A percentile compares a stretch with the other conserved stretches of the same genome.
These are phyloP conservation scores for Endotricha flammealis DNA, from an alignment of 2,888 invertebrate genomes.

Conservation along the genomic window DNA sequence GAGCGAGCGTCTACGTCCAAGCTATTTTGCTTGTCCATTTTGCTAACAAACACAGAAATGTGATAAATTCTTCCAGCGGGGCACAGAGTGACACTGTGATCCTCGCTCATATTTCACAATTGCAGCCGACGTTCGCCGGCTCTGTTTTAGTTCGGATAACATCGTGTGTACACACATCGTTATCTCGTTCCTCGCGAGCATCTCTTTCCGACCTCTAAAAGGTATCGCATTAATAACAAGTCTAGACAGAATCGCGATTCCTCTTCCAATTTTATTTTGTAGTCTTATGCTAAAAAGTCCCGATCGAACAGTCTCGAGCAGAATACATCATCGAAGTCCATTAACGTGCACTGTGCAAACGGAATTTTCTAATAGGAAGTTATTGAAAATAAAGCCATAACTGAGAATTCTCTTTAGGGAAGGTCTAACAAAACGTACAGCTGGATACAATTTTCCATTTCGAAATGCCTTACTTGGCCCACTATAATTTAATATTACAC, in stretches of 20 bases:
- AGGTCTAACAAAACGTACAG: conserved; percentile 40
- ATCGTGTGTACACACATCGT: conserved; percentile 32
- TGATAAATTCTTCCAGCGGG: conserved; percentile 55
- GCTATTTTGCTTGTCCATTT: conserved; percentile 34
- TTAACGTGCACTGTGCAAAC: conserved; percentile 28
- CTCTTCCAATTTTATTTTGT: conserved; percentile 23
- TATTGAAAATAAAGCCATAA: conserved; percentile 13
- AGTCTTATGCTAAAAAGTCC: conserved; percentile 25
- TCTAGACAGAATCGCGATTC: conserved; percentile 31
- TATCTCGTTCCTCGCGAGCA: conserved; percentile 20
- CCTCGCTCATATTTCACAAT: conserved; percentile 62
- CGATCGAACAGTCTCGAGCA: conserved; percentile 20
- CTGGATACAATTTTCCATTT: conserved; percentile 67
- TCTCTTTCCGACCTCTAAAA: conserved; percentile 25
- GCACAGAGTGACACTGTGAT: conserved; percentile 53
- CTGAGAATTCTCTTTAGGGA: conserved; percentile 39
- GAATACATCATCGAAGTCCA: conserved; percentile 25
- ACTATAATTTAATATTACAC: conserved; percentile 76
- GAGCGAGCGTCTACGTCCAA: conserved; percentile 16
- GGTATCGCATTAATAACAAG: conserved; percentile 41
- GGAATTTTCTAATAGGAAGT: conserved; percentile 41
- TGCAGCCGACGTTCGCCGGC: conserved; percentile 33
- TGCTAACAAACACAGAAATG: conserved; percentile 39
- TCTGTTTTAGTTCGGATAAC: conserved; percentile 45
- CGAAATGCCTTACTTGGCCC: conserved; percentile 64